Conservation (phyloP, 2,113 vertebrate species). For the Carassius gibelio region DNA sequence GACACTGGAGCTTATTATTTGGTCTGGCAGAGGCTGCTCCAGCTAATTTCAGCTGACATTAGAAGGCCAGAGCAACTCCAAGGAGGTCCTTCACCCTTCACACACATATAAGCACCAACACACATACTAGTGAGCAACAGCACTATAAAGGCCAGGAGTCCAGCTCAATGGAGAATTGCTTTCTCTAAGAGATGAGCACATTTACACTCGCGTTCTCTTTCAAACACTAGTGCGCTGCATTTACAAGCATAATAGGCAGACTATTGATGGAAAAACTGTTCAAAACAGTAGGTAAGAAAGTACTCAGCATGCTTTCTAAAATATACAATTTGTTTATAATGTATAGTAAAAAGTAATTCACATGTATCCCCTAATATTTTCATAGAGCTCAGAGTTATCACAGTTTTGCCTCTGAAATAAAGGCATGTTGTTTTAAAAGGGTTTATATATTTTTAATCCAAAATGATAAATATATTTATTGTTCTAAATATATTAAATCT, state of each 20-base stretch:
- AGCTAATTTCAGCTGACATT: slow-evolving; percentile 56
- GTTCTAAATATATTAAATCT: neutral
- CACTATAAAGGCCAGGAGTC: neutral
- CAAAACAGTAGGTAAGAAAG: neutral
- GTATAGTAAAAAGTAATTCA: neutral
- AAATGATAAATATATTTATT: neutral
- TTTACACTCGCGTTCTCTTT: neutral
- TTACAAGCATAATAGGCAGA: neutral
- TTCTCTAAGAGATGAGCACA: slow-evolving; percentile 37
- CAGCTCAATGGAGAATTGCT: slow-evolving; percentile 45
- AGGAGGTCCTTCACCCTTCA: slow-evolving; percentile 56
- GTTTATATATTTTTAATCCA: neutral
- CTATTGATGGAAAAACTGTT: neutral
- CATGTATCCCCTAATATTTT: neutral
- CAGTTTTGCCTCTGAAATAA: neutral
- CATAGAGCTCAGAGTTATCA: too few species aligned
- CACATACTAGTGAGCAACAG: slow-evolving; percentile 9
- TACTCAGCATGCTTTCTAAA: neutral
- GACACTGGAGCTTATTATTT: slow-evolving; percentile 50
- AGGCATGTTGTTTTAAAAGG: neutral
- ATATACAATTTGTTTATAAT: neutral
- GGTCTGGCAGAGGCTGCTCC: slow-evolving; percentile 40
- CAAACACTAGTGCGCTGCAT: neutral
- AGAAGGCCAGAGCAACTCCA: slow-evolving; percentile 42
- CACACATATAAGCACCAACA: slow-evolving; percentile 39